These are phyloP conservation scores for Patagioenas fasciata DNA, from an alignment of 2,113 vertebrate genomes.

Conservation along the genomic window DNA sequence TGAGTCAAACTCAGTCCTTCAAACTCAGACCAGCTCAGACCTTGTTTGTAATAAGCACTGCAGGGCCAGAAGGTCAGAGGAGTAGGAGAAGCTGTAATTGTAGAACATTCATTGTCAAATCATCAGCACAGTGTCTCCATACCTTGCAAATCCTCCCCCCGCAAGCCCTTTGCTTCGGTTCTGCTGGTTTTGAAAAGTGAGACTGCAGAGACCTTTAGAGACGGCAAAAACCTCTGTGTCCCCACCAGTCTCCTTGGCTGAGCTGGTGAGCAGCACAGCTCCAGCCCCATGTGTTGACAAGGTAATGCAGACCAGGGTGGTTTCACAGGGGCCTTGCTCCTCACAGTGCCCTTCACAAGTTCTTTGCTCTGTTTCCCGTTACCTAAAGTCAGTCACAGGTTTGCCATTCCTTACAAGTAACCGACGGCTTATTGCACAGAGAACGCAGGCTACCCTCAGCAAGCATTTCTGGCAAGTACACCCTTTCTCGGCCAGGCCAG, in stretches of 20 bases:
- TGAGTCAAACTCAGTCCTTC: neutral
- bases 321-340: rapidly evolving
- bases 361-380: neutral
- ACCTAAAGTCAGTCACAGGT: neutral
- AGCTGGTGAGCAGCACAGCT: neutral
- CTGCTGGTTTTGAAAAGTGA: neutral
- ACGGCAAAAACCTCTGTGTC: neutral
- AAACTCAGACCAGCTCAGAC: neutral
- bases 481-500: neutral
- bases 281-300: rapidly evolving
- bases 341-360: neutral
- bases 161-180: neutral
- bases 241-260: rapidly evolving
- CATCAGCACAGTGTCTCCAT: neutral
- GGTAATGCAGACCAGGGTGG: neutral
- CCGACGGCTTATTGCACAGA: neutral
- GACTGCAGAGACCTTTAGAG: neutral
- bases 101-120: slow-evolving; percentile 3
- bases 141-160: neutral
- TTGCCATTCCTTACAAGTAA: neutral
- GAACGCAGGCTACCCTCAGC: neutral
- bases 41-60: neutral
- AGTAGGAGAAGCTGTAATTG: slow-evolving; percentile 3
- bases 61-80: neutral
- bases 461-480: neutral